These are phyloP conservation scores for Drosophila nr. fundita DNA, from an alignment of 2,888 invertebrate species.

Conservation along the genomic window DNA sequence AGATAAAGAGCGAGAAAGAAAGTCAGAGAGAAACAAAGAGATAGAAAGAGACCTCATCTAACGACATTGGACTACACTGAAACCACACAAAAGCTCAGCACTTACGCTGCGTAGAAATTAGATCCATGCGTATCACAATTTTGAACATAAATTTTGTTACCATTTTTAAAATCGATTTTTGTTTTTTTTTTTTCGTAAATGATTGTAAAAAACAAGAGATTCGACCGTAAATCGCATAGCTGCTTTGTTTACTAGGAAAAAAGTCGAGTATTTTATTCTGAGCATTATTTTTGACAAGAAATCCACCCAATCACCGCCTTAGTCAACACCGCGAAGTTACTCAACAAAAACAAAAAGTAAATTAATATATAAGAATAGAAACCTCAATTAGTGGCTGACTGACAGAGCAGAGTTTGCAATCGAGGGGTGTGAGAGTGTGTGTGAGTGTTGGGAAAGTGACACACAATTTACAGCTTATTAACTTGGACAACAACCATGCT, in stretches of 20 bases:
- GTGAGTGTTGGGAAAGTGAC: conserved; percentile 69
- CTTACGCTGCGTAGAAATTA: conserved; percentile 11
- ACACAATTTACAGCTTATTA: conserved; percentile 82
- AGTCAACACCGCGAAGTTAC: conserved; percentile 18
- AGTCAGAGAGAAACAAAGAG: not conserved
- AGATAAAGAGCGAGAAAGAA: not conserved
- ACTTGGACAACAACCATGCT: conserved; percentile 70
- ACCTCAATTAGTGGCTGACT: conserved; percentile 47
- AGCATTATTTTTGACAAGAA: not conserved
- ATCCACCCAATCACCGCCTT: not conserved
- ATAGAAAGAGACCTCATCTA: not conserved
- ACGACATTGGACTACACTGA: not conserved
- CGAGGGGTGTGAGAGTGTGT: conserved; percentile 5
- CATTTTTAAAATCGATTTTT: conserved; percentile 7
- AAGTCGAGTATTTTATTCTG: not conserved
- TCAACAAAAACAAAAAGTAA: conserved; percentile 4
- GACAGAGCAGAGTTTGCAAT: conserved; percentile 39
- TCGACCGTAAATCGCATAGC: conserved; percentile 11
- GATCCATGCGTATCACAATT: conserved; percentile 24
- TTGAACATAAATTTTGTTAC: conserved; percentile 34
- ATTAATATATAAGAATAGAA: conserved; percentile 5
- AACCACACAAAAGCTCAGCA: not conserved
- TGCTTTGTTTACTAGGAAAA: not conserved
- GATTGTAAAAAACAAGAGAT: not conserved
- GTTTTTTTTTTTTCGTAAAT: not conserved